Conservation (phyloP, 2,888 invertebrate genomes). For the Altica lythri region DNA sequence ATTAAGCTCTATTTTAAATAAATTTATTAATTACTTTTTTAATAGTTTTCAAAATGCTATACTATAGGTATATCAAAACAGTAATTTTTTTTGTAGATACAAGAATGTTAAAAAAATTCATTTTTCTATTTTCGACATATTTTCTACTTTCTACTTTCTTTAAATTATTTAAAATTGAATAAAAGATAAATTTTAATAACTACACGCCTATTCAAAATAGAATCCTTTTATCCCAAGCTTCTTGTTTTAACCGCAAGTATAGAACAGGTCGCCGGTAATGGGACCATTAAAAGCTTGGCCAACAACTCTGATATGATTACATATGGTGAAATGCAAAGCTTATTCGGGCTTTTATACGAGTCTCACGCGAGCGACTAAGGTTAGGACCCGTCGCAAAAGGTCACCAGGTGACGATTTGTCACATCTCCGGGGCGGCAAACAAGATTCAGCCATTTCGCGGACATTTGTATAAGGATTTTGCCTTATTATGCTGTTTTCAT, state of each 20-base stretch:
- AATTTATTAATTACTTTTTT: too few species aligned
- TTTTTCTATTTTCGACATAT: too few species aligned
- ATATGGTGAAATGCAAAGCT: slow-evolving; percentile 46
- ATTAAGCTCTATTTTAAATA: too few species aligned
- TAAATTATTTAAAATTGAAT: too few species aligned
- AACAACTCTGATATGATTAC: slow-evolving; percentile 52
- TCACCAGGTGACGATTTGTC: slow-evolving; percentile 60
- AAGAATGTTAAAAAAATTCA: too few species aligned
- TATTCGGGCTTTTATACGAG: slow-evolving; percentile 51
- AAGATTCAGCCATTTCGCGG: slow-evolving; percentile 58
- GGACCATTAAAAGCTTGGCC: slow-evolving; percentile 50
- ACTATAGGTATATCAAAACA: too few species aligned
- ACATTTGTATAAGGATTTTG: slow-evolving; percentile 46
- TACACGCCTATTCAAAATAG: not conserved
- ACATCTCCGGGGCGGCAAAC: slow-evolving; percentile 52
- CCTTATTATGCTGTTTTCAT: slow-evolving; percentile 40
- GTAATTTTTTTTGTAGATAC: too few species aligned
- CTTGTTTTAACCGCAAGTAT: slow-evolving; percentile 39
- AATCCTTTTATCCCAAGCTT: slow-evolving; percentile 10
- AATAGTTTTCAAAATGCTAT: too few species aligned
- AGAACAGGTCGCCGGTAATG: slow-evolving; percentile 50
- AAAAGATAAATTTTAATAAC: not conserved
- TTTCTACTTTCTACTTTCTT: too few species aligned
- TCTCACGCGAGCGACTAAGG: slow-evolving; percentile 53
- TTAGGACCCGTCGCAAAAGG: slow-evolving; percentile 54